Percentiles rank a stretch among this genome's conserved stretches.
phyloP scores from a whole-genome alignment of 2,797 vertebrate genomes.

The Falco biarmicus region DNA sequence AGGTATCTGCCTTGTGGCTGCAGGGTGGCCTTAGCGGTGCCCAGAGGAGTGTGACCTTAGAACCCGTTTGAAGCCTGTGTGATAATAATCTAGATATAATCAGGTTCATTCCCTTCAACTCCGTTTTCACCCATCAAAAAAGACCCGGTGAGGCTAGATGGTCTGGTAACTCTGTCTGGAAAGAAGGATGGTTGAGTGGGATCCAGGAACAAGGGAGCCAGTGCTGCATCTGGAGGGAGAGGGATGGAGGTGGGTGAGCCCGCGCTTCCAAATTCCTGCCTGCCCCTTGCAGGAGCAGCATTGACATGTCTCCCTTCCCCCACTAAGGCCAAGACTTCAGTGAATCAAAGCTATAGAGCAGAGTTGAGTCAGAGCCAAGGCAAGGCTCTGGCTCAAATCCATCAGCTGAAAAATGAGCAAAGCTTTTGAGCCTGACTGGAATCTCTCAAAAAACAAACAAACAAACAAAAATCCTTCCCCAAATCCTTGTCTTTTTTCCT shows the following conservation, averaged over 20 bases:
- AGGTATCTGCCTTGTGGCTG: neutral
- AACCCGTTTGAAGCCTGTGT: neutral
- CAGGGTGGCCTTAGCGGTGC: neutral
- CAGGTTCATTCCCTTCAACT: neutral
- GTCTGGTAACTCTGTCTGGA: neutral
- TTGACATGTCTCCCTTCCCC: conserved; percentile 9
- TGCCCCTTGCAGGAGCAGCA: neutral
- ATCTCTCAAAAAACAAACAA: conserved; percentile 56
- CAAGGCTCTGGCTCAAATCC: conserved; percentile 54
- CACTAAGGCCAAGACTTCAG: neutral
- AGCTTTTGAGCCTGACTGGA: conserved; percentile 57
- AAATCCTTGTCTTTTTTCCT: neutral
- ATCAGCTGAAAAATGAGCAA: conserved; percentile 62
- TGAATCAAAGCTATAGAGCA: conserved; percentile 61
- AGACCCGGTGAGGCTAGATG: neutral
- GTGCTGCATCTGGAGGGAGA: accelerated
- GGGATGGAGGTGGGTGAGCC: neutral
- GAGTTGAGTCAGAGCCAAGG: conserved; percentile 58
- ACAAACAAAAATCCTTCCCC: conserved; percentile 24
- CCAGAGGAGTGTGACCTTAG: neutral
- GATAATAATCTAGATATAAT: neutral
- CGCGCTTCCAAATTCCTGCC: neutral
- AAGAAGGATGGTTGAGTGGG: neutral
- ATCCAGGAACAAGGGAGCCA: neutral
- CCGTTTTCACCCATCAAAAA: neutral